Percentiles rank a stretch among this genome's conserved stretches.
Conservation (phyloP, 2,888 invertebrate species). For the Sphaerophoria taeniata region DNA sequence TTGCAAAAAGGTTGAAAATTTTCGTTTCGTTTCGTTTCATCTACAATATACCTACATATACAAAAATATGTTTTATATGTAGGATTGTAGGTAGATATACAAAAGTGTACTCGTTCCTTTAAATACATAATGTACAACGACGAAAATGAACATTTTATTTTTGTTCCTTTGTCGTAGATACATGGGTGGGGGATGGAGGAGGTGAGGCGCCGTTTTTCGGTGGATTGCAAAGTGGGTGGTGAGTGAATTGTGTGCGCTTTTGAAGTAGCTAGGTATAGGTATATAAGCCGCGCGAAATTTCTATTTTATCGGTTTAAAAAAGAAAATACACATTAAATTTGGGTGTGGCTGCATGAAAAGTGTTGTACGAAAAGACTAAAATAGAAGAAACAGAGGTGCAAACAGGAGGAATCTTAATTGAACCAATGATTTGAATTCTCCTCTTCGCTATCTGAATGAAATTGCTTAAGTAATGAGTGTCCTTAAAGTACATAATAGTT, state of each 20-base stretch:
- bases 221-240: background rate
- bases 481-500: background rate
- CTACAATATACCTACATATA: slow-evolving; percentile 24
- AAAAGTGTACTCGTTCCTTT: slow-evolving; percentile 32
- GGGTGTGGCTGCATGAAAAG: slow-evolving; percentile 72
- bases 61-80: slow-evolving; percentile 29
- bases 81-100: background rate
- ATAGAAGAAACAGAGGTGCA: slow-evolving; percentile 35
- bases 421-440: background rate
- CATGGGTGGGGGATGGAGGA: slow-evolving; percentile 4
- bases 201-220: background rate
- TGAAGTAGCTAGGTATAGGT: slow-evolving; percentile 11
- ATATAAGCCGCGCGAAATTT: slow-evolving; percentile 63
- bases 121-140: slow-evolving; percentile 46
- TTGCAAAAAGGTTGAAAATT: slow-evolving; percentile 67
- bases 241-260: slow-evolving; percentile 23
- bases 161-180: slow-evolving; percentile 57
- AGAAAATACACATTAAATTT: slow-evolving; percentile 68
- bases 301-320: slow-evolving; percentile 69
- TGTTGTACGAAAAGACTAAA: slow-evolving; percentile 29
- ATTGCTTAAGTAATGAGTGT: background rate
- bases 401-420: slow-evolving; percentile 20
- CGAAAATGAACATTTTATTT: slow-evolving; percentile 59
- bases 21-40: slow-evolving; percentile 20
- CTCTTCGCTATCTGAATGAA: background rate